Percentiles rank a stretch among this genome's conserved stretches.
Conservation (phyloP, 2,888 invertebrate genomes). For the Leucophora obtusa region DNA sequence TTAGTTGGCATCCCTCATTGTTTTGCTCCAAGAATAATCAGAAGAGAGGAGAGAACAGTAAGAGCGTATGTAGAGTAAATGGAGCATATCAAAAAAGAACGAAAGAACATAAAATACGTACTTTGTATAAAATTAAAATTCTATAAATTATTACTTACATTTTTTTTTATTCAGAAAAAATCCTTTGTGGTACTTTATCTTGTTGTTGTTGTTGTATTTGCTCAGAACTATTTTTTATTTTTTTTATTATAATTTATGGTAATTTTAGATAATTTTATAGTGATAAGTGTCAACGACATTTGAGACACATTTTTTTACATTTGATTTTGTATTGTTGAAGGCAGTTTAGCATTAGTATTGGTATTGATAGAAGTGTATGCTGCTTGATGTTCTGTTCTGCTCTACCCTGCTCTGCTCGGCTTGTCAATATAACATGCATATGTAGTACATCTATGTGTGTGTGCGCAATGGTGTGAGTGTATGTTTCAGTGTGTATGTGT, state of each 20-base stretch:
- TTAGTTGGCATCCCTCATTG: no score
- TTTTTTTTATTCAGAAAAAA: slow-evolving; percentile 23
- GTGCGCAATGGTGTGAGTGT: slow-evolving; percentile 15
- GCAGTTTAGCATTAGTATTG: slow-evolving; percentile 43
- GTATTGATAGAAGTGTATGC: slow-evolving; percentile 2
- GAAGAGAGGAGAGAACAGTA: no score
- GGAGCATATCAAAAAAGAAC: slow-evolving; percentile 29
- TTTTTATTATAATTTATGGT: slow-evolving; percentile 44
- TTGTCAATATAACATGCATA: slow-evolving; percentile 14
- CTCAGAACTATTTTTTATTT: slow-evolving; percentile 36
- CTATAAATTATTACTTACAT: slow-evolving; percentile 47
- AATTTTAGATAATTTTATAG: slow-evolving; percentile 52
- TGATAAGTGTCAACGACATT: slow-evolving; percentile 63
- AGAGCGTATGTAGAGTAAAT: slow-evolving; percentile 46
- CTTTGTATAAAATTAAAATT: slow-evolving; percentile 22
- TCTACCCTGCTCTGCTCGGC: neutral
- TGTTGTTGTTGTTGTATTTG: slow-evolving; percentile 19
- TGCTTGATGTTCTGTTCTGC: neutral
- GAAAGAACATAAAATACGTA: slow-evolving; percentile 1
- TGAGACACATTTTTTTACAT: slow-evolving; percentile 46
- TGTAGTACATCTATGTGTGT: slow-evolving; percentile 11
- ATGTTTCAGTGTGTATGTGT: slow-evolving; percentile 33
- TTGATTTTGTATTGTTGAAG: slow-evolving; percentile 13
- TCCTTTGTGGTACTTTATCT: slow-evolving; percentile 54
- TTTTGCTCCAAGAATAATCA: no score